Percentiles rank a stretch among this genome's conserved stretches.
phyloP scores from a whole-genome alignment of 2,888 invertebrate genomes.

The Calameuta pallipes region DNA sequence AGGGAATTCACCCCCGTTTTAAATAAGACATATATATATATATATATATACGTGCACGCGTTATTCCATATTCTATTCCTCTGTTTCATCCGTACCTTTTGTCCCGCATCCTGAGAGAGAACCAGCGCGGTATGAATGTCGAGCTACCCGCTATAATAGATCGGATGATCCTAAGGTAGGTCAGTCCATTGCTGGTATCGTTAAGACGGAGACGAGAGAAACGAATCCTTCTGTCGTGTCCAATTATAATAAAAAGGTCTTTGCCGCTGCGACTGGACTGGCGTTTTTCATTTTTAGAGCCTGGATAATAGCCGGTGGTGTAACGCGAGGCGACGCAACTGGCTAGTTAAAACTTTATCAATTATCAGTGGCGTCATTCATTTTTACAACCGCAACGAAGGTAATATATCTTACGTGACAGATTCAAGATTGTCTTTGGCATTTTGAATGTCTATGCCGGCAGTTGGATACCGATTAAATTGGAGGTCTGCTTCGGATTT shows the following conservation, averaged over 20 bases:
- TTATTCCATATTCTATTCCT: constrained; percentile 32
- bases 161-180: constrained; percentile 66
- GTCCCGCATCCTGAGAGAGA: constrained; percentile 65
- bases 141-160: constrained; percentile 56
- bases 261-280: constrained; percentile 19
- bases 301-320: neutral
- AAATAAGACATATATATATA: neutral
- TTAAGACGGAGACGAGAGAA: neutral
- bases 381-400: neutral
- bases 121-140: constrained; percentile 16
- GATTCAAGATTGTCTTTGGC: neutral
- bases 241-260: constrained; percentile 40
- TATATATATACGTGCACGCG: constrained; percentile 34
- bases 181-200: constrained; percentile 53
- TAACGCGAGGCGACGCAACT: constrained; percentile 16
- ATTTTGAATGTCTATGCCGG: neutral
- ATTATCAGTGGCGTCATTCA: neutral
- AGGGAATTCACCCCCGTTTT: too few species aligned
- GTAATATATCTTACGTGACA: neutral
- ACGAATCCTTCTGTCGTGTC: constrained; percentile 1
- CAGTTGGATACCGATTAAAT: constrained; percentile 10
- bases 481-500: constrained; percentile 2
- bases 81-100: constrained; percentile 64
- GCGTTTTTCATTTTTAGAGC: constrained; percentile 3
- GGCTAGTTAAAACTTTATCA: neutral